Base-by-base conservation (phyloP, 2,797 vertebrate genomes). In the Setipinna tenuifilis region DNA sequence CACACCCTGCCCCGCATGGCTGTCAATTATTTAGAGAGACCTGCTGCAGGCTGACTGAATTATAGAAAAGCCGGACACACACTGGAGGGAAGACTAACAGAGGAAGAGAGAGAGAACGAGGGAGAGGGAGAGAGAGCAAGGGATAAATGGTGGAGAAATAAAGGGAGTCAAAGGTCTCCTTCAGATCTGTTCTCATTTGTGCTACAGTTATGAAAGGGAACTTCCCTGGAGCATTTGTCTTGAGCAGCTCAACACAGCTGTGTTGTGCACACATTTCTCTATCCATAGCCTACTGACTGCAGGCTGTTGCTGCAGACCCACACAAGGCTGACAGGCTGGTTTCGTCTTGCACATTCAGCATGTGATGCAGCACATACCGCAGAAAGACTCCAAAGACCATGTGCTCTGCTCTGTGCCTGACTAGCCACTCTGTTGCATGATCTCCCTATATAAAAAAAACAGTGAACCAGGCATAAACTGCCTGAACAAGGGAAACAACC, bases 21-120 rank as follows among this genome's bases (percentile, higher is more conserved):
- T 23, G 31, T 89, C 75, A 90, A 87, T 90, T 86, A 89, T 88
- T 89, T 87, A 89, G 84, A 83, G 87, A 57, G 80, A 83, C 78
- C 82, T 75, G 57, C 83, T 87, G 61, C 84, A 85, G 80, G 57
- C 61, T 61, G 71, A 9, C 81, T 86, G 28, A 88, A 89, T 88
- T 88, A 89, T 88, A 28, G 86, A 87, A 57, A 54, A 82, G 54
- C 68, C 81, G 28, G 82, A 82, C 54, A 50, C 81, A 84, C 46
- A 6, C 4, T 25, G 17, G 65, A 44, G 28, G 0, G 50, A 3
- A 35, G 65, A 35, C 25, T 41, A 1, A 75, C 14, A 41, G 14
- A 78, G 35, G 44, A 16, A 41, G 71, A 80, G 57, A 58, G 48
- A 71, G 21, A 6, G 81, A 44, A 9, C 0, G 41, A 17, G 31